These are phyloP conservation scores for Lordiphosa stackelbergi DNA, from an alignment of 1,140 invertebrate species.

Conservation along the genomic window DNA sequence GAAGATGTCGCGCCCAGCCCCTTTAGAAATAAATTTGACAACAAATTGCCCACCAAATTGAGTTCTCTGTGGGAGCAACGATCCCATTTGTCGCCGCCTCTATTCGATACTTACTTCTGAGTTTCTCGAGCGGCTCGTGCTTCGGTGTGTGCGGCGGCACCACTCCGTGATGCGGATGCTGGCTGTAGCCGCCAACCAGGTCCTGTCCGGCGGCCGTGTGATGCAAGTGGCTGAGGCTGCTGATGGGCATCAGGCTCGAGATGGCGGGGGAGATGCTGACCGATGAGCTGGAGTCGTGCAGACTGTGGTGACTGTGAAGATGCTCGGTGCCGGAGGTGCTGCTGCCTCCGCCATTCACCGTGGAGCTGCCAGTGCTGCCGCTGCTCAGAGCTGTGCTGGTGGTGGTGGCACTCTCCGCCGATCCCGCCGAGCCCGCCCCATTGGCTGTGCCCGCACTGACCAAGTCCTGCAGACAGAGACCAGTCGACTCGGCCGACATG, in stretches of 20 bases:
- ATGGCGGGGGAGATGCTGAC: conserved; percentile 83
- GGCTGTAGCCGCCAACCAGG: conserved; percentile 72
- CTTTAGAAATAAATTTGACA: conserved; percentile 50
- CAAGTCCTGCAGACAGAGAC: conserved; percentile 86
- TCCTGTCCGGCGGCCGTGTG: conserved; percentile 68
- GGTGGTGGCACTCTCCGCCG: conserved; percentile 66
- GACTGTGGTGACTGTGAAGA: conserved; percentile 79
- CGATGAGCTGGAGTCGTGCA: conserved; percentile 81
- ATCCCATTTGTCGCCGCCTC: conserved; percentile 7
- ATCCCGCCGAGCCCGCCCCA: conserved; percentile 77
- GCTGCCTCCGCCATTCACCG: conserved; percentile 71
- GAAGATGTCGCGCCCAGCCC: conserved; percentile 26
- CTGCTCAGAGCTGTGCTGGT: conserved; percentile 73
- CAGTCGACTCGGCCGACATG: conserved; percentile 75
- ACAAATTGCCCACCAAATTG: conserved; percentile 70
- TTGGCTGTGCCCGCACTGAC: conserved; percentile 78
- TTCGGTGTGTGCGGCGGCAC: conserved; percentile 79
- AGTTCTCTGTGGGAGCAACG: conserved; percentile 11
- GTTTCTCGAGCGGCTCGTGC: conserved; percentile 88
- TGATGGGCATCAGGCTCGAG: conserved; percentile 82
- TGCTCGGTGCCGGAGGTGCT: conserved; percentile 71
- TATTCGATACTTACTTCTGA: conserved; percentile 84
- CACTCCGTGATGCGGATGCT: conserved; percentile 80
- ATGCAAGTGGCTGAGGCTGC: conserved; percentile 78
- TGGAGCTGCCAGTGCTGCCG: conserved; percentile 77